Conservation (phyloP, 2,113 vertebrate genomes). For the Plestiodon gilberti region DNA sequence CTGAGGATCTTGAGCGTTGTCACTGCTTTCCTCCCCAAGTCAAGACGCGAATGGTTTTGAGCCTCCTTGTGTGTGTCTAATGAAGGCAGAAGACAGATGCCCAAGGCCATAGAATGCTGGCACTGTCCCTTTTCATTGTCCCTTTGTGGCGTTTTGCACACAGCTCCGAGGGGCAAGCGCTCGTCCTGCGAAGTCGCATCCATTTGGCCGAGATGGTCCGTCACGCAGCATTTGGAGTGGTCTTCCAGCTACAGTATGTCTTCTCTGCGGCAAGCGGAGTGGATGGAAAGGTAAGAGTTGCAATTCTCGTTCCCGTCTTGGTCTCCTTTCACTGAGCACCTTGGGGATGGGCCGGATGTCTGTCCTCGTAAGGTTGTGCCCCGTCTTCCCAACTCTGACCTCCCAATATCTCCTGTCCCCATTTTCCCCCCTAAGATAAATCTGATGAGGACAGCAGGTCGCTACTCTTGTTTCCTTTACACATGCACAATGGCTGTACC, state of each 20-base stretch:
- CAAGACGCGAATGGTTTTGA: not conserved
- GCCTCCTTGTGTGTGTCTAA: not conserved
- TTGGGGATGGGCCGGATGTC: not conserved
- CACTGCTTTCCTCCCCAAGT: not conserved
- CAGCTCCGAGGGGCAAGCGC: conserved; percentile 70
- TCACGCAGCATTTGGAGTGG: conserved; percentile 77
- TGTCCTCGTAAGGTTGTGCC: not conserved
- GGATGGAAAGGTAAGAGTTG: conserved; percentile 78
- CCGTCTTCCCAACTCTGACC: not conserved
- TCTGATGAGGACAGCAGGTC: not conserved
- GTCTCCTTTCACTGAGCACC: too few relatives aligned
- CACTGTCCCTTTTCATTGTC: not conserved
- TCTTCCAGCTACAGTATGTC: conserved; percentile 93
- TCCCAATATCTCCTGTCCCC: not conserved
- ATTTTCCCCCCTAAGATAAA: too few relatives aligned
- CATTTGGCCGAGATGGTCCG: conserved; percentile 84
- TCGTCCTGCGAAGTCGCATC: conserved; percentile 87
- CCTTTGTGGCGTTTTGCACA: not conserved
- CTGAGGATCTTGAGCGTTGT: not conserved
- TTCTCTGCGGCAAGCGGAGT: conserved; percentile 73
- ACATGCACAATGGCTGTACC: not conserved
- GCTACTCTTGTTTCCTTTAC: not conserved
- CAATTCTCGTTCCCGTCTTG: accelerated
- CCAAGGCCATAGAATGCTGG: not conserved
- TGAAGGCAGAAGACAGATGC: not conserved